These are phyloP conservation scores for Acrobasis suavella DNA, from an alignment of 2,888 invertebrate species.

Conservation along the genomic window DNA sequence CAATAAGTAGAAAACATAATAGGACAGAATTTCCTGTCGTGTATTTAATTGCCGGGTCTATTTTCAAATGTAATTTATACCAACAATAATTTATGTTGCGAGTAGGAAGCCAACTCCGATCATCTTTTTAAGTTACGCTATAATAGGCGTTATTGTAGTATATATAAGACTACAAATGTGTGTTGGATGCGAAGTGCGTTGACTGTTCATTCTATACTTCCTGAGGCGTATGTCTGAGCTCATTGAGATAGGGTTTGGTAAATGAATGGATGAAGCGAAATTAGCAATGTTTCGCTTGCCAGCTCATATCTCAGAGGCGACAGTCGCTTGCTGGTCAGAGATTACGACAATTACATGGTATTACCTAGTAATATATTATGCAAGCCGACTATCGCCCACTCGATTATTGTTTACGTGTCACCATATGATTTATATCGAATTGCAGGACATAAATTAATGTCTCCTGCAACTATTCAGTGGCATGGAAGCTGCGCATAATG, in stretches of 20 bases:
- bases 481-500: background rate
- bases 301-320: conserved; percentile 69
- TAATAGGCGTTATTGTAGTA: conserved; percentile 26
- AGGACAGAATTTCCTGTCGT: conserved; percentile 51
- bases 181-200: conserved; percentile 23
- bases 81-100: conserved; percentile 55
- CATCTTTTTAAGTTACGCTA: conserved; percentile 28
- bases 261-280: conserved; percentile 77
- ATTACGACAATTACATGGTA: conserved; percentile 68
- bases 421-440: conserved; percentile 56
- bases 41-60: conserved; percentile 56
- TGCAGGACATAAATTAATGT: conserved; percentile 27
- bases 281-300: conserved; percentile 74
- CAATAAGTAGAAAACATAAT: conserved; percentile 38
- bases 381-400: conserved; percentile 61
- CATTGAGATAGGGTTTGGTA: conserved; percentile 70
- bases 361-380: conserved; percentile 69
- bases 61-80: conserved; percentile 61
- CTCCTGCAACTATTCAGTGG: conserved; percentile 12
- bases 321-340: conserved; percentile 64
- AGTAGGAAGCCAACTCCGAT: conserved; percentile 37
- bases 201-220: conserved; percentile 45
- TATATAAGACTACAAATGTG: conserved; percentile 28
- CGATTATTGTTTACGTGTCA: conserved; percentile 63
- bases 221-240: conserved; percentile 61